A percentile compares a stretch with the other conserved stretches of the same genome.
phyloP scores from a whole-genome alignment of 2,113 vertebrate genomes.

The Misgurnus anguillicaudatus region DNA sequence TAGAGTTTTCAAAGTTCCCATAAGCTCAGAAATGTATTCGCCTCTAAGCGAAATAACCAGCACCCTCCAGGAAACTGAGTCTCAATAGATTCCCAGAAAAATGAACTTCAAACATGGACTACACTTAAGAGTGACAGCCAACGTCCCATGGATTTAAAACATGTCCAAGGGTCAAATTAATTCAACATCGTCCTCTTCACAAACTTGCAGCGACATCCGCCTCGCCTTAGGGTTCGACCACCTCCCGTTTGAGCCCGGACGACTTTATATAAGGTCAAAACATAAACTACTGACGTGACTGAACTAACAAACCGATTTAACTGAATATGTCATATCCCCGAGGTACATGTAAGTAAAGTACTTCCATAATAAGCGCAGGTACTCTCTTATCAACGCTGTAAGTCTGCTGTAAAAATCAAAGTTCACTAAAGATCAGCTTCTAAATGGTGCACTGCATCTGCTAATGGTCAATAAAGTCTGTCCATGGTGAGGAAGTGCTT shows the following conservation, averaged over 20 bases:
- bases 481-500: not conserved
- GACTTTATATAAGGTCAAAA: not conserved
- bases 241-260: not conserved
- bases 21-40: no score
- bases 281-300: not conserved
- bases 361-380: not conserved
- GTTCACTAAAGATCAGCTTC: constrained; percentile 22
- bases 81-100: no score
- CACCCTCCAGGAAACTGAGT: no score
- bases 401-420: not conserved
- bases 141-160: not conserved
- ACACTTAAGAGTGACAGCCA: not conserved
- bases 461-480: constrained; percentile 21
- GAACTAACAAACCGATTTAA: not conserved
- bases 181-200: not conserved
- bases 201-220: not conserved
- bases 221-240: not conserved
- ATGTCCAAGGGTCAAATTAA: not conserved
- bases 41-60: no score
- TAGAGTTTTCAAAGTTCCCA: no score
- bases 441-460: not conserved
- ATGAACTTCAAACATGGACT: not conserved
- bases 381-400: not conserved
- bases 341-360: not conserved
- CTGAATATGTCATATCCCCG: not conserved